Percentiles rank a stretch among this genome's conserved stretches.
Evolutionary conservation across 2,888 invertebrate genomes (phyloP).

Genomic region (Venusia cambrica): DNA sequence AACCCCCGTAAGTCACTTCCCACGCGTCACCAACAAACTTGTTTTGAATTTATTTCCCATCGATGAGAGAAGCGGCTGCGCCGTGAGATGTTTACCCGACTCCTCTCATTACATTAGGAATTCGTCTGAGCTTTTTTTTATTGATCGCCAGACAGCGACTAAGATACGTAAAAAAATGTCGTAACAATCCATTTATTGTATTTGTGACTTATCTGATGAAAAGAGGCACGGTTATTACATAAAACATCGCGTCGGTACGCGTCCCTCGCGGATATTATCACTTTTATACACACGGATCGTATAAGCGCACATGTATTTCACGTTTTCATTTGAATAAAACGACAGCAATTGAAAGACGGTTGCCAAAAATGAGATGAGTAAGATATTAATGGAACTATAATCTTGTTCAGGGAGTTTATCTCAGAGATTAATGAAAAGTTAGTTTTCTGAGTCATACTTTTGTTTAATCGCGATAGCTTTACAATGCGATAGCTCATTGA

Average conservation of each 20-base stretch:
- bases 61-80: slow-evolving; percentile 57
- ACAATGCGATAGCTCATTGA: too few relatives aligned
- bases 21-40: slow-evolving; percentile 41
- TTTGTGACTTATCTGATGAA: slow-evolving; percentile 55
- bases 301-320: slow-evolving; percentile 19
- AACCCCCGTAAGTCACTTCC: slow-evolving; percentile 31
- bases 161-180: slow-evolving; percentile 60
- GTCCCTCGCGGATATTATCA: slow-evolving; percentile 25
- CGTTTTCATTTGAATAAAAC: slow-evolving; percentile 26
- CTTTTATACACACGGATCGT: slow-evolving; percentile 24
- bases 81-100: slow-evolving; percentile 58
- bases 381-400: slow-evolving; percentile 12
- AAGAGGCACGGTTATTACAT: slow-evolving; percentile 44
- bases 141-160: slow-evolving; percentile 49
- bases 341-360: slow-evolving; percentile 28
- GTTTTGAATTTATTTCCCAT: slow-evolving; percentile 50
- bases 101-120: slow-evolving; percentile 56
- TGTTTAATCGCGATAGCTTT: slow-evolving; percentile 4
- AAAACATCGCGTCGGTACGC: slow-evolving; percentile 41
- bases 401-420: slow-evolving; percentile 9
- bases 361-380: slow-evolving; percentile 28
- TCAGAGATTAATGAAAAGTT: slow-evolving; percentile 5
- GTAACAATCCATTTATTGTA: too few relatives aligned
- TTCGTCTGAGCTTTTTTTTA: slow-evolving; percentile 55
- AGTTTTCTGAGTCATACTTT: slow-evolving; percentile 1